Conservation (phyloP, 1,140 invertebrate species). For the Lordiphosa mommai region DNA sequence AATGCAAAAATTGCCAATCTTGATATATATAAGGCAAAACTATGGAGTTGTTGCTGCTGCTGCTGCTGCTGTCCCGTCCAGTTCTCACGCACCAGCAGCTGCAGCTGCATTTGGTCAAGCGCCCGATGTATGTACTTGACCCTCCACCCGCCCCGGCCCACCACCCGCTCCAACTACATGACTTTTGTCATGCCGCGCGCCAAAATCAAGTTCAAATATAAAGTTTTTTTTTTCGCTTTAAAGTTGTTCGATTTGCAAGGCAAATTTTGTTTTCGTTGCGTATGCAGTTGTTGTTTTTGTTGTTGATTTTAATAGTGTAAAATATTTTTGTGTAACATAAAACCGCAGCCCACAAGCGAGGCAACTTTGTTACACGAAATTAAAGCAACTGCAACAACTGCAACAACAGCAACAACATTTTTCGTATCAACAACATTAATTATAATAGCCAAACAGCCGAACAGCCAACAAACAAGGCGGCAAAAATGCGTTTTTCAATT, state of each 20-base stretch:
- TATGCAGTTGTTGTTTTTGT: slow-evolving; percentile 26
- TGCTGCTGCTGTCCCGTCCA: slow-evolving; percentile 36
- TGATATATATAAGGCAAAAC: slow-evolving; percentile 72
- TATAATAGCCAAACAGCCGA: slow-evolving; percentile 58
- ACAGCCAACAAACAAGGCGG: slow-evolving; percentile 32
- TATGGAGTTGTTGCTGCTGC: slow-evolving; percentile 8
- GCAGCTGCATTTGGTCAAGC: slow-evolving; percentile 67
- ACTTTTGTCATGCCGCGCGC: slow-evolving; percentile 62
- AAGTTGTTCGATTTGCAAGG: slow-evolving; percentile 59
- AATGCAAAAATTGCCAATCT: slow-evolving; percentile 73
- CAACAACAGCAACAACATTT: slow-evolving; percentile 41
- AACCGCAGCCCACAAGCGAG: slow-evolving; percentile 44
- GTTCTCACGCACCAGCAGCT: slow-evolving; percentile 65
- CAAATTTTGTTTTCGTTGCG: slow-evolving; percentile 44
- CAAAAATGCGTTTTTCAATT: slow-evolving; percentile 58
- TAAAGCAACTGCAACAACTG: slow-evolving; percentile 34
- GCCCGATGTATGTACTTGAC: slow-evolving; percentile 41
- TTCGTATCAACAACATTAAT: slow-evolving; percentile 73
- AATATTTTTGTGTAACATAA: slow-evolving; percentile 73
- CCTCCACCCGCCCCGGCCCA: slow-evolving; percentile 27
- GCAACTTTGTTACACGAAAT: slow-evolving; percentile 48
- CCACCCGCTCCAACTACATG: slow-evolving; percentile 30
- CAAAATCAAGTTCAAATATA: slow-evolving; percentile 75
- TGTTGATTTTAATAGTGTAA: slow-evolving; percentile 57
- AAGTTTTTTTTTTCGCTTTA: slow-evolving; percentile 17